These are phyloP conservation scores for Diorhabda carinulata DNA, from an alignment of 1,140 invertebrate genomes.

Conservation along the genomic window DNA sequence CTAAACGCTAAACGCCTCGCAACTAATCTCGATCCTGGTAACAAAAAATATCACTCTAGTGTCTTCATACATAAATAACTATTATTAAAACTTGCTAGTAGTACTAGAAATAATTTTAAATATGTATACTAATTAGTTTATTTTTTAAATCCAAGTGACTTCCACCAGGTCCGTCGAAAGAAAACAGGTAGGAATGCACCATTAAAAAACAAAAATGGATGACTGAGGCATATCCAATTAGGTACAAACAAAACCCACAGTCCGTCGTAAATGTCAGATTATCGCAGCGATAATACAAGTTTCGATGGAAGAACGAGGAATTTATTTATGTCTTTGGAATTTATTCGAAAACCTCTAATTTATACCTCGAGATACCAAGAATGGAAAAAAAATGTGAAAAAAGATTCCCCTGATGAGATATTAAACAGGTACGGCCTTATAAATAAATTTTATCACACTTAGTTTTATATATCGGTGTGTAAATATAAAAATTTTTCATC, in stretches of 20 bases:
- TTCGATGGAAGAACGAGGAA: not conserved
- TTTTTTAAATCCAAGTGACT: too few relatives aligned
- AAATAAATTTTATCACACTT: not conserved
- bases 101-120: too few relatives aligned
- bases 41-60: too few relatives aligned
- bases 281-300: conserved; percentile 8
- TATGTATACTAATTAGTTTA: too few relatives aligned
- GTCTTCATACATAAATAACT: too few relatives aligned
- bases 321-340: conserved; percentile 8
- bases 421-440: conserved; percentile 27
- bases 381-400: conserved; percentile 20
- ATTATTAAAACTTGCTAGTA: too few relatives aligned
- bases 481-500: too few relatives aligned
- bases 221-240: conserved; percentile 14
- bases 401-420: conserved; percentile 20
- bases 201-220: conserved; percentile 3
- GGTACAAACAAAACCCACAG: conserved; percentile 18
- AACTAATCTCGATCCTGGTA: too few relatives aligned
- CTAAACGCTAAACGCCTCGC: too few relatives aligned
- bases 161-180: too few relatives aligned
- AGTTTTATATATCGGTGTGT: too few relatives aligned
- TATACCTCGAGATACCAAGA: conserved; percentile 24
- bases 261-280: conserved; percentile 12
- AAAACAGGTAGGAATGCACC: not conserved
- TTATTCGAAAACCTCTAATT: conserved; percentile 24